Conservation (phyloP, 1,140 invertebrate genomes). For the Streblospio benedicti region DNA sequence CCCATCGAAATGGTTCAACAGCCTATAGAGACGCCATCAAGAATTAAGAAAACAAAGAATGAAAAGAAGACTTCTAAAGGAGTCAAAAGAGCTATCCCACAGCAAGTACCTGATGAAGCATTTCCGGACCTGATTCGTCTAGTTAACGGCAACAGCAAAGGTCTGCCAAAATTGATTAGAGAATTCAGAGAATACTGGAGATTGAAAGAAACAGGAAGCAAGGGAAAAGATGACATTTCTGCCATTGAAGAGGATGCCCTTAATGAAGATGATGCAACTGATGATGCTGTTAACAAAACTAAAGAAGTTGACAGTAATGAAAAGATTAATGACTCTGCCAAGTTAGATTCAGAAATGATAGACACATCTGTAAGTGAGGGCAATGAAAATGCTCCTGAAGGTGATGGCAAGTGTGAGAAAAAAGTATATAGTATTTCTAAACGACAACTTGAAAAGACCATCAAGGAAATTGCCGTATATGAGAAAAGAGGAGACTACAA, state of each 20-base stretch:
- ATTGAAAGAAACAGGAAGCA: constrained; percentile 43
- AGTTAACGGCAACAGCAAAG: constrained; percentile 59
- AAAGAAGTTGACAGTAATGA: not conserved
- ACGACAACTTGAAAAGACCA: constrained; percentile 40
- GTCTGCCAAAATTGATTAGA: constrained; percentile 54
- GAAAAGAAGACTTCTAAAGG: too few relatives aligned
- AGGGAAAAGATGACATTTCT: constrained; percentile 46
- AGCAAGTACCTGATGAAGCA: too few relatives aligned
- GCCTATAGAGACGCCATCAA: too few relatives aligned
- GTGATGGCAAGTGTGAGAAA: not conserved
- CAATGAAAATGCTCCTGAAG: constrained; percentile 1
- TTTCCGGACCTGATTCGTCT: constrained; percentile 60
- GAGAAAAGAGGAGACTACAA: constrained; percentile 46
- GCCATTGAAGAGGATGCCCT: constrained; percentile 48
- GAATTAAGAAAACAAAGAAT: too few relatives aligned
- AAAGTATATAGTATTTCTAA: constrained; percentile 32
- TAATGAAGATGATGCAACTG: not conserved
- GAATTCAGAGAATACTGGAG: constrained; percentile 59
- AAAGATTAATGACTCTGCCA: constrained; percentile 3
- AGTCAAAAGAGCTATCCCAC: too few relatives aligned
- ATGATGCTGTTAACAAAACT: not conserved
- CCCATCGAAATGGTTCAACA: too few relatives aligned
- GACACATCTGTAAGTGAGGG: not conserved
- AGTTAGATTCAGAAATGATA: not conserved
- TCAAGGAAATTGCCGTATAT: constrained; percentile 53